These are phyloP conservation scores for Eilema depressum DNA, from an alignment of 2,888 invertebrate species.

Conservation along the genomic window DNA sequence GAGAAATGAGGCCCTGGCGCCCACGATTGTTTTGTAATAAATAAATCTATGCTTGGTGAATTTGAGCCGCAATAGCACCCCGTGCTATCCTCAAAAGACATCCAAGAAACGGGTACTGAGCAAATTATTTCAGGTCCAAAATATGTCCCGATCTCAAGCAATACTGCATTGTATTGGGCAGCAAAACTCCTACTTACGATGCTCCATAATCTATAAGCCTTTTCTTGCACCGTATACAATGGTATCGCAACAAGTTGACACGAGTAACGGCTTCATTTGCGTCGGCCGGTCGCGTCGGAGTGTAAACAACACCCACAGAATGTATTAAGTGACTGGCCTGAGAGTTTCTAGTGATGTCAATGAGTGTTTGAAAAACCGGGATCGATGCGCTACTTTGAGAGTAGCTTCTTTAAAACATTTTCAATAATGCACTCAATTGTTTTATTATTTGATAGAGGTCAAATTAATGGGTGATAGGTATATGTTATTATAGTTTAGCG, in stretches of 20 bases:
- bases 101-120: too few relatives aligned
- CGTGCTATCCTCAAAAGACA: too few relatives aligned
- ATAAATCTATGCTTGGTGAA: too few relatives aligned
- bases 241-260: constrained; percentile 27
- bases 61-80: too few relatives aligned
- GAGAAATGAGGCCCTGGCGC: too few relatives aligned
- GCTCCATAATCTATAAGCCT: constrained; percentile 2
- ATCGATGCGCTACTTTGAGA: background rate
- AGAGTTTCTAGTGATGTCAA: constrained; percentile 37
- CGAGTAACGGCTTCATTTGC: constrained; percentile 48
- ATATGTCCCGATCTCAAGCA: too few relatives aligned
- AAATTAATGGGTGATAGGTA: too few relatives aligned
- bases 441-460: too few relatives aligned
- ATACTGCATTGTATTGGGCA: background rate
- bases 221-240: constrained; percentile 23
- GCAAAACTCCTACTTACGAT: background rate
- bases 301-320: constrained; percentile 55
- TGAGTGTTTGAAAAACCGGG: background rate
- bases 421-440: too few relatives aligned
- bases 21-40: too few relatives aligned
- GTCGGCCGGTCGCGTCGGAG: constrained; percentile 36
- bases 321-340: constrained; percentile 43
- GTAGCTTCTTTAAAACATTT: background rate
- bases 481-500: too few relatives aligned
- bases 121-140: too few relatives aligned